Base-by-base conservation (phyloP, 2,113 vertebrate genomes). In the Geococcyx californianus region DNA sequence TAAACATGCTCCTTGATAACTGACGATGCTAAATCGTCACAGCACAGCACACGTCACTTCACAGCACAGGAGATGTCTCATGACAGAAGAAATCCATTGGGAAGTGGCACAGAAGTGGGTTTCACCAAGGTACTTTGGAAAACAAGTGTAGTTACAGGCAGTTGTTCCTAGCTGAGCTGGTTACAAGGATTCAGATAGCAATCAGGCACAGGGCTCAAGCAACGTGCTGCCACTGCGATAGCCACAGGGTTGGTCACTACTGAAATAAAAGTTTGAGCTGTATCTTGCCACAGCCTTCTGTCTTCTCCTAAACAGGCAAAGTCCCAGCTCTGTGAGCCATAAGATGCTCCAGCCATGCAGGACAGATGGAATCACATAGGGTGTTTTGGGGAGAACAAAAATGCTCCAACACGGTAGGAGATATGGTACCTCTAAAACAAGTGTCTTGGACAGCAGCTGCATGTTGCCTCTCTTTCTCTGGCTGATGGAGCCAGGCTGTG, bases 381-480 rank as follows among this genome's bases (percentile, higher is more conserved):
- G n/a, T 83, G 10, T 40, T 90, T 13, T 47, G 36, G 5, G 19
- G 28, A 75, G 31, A 73, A 47, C 29, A 73, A 20, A 76, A 78
- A 13, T 52, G n/a, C 31, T 84, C 31, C 45, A 74, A 36, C 18
- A 40, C n/a, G 28, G 55, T 4, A 44, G 67, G 19, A 84, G 10
- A 13, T 42, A 25, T 0, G 0, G 5, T 76, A 42, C 24, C 52
- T 64, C 54, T 58, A 34, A 44, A 51, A 12, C 16, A 44, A 68
- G 5, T 26, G 6, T 8, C n/a, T 17, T 67, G 33, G 34, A 54
- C 28, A 23, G 54, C 66, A 85, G 26, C 25, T 63, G 38, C 24
- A 20, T 11, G 7, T 58, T 83, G n/a, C 38, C 11, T 2, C 20
- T 31, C 17, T 31, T 78, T 33, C 16, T 64, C 19, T 76, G 54